These are phyloP conservation scores for Eupeodes luniger DNA, from an alignment of 2,888 invertebrate genomes.

Conservation along the genomic window DNA sequence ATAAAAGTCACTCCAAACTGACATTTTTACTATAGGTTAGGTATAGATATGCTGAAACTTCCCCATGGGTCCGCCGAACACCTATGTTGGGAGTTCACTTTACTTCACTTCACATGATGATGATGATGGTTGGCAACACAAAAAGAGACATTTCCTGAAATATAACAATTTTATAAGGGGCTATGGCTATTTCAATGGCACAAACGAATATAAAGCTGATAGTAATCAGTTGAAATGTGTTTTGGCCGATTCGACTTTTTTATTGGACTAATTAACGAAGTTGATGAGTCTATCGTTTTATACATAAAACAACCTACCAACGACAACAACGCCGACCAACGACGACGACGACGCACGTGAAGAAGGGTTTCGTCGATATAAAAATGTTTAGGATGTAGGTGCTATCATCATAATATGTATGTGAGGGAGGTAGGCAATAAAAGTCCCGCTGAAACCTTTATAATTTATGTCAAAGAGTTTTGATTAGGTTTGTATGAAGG, in stretches of 20 bases:
- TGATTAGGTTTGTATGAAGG: background rate
- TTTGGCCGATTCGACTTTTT: constrained; percentile 68
- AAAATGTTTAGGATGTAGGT: background rate
- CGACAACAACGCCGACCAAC: too few species aligned
- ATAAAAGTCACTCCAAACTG: constrained; percentile 59
- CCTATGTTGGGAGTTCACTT: constrained; percentile 1
- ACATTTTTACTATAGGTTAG: constrained; percentile 54
- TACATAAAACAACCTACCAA: background rate
- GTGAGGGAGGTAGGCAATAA: constrained; percentile 2
- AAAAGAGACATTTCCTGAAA: constrained; percentile 3
- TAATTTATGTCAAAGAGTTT: constrained; percentile 9
- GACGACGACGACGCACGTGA: background rate
- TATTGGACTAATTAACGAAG: constrained; percentile 68
- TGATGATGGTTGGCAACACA: constrained; percentile 4
- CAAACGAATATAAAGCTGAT: constrained; percentile 29
- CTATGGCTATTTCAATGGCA: background rate
- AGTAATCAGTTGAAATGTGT: constrained; percentile 67
- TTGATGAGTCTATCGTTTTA: constrained; percentile 57
- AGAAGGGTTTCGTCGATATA: background rate
- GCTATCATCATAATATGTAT: background rate
- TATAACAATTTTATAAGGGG: constrained; percentile 14
- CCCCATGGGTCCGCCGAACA: constrained; percentile 20
- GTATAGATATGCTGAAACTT: constrained; percentile 21
- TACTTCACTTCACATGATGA: background rate
- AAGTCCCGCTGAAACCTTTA: background rate